Evolutionary conservation across 2,888 invertebrate species (phyloP).

Genomic region (Prosopocoilus inquinatus): DNA sequence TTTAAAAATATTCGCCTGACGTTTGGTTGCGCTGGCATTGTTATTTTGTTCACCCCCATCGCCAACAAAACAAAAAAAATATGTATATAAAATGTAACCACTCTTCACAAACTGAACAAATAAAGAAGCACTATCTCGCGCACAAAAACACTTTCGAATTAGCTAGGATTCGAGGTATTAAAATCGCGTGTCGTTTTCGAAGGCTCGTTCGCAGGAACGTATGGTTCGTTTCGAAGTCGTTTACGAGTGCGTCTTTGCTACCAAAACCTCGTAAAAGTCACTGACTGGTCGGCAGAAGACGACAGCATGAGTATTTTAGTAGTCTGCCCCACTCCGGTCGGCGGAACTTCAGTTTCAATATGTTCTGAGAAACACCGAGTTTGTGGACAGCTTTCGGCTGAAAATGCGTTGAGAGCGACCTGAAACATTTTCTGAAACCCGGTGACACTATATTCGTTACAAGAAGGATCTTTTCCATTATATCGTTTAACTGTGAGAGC

Average conservation of each 20-base stretch:
- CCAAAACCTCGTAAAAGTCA: constrained; percentile 17
- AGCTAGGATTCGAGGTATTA: not conserved
- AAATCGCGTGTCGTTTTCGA: no score
- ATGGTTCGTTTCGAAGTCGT: not conserved
- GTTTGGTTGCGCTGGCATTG: constrained; percentile 43
- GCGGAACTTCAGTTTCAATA: not conserved
- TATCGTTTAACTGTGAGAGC: no score
- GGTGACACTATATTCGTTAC: no score
- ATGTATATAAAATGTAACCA: not conserved
- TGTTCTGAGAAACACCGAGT: not conserved
- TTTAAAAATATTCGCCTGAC: constrained; percentile 43
- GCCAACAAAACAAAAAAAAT: constrained; percentile 7
- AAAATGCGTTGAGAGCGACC: not conserved
- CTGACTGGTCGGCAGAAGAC: constrained; percentile 19
- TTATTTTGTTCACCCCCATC: constrained; percentile 48
- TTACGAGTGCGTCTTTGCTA: not conserved
- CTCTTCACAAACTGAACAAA: not conserved
- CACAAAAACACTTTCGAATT: constrained; percentile 5
- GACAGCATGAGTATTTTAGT: constrained; percentile 20
- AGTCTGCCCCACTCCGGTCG: constrained; percentile 15
- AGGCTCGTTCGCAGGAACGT: no score
- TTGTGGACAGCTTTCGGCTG: not conserved
- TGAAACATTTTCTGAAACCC: no score
- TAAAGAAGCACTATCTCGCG: not conserved
- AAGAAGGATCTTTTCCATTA: no score